Evolutionary conservation across 2,888 invertebrate species (phyloP).

Genomic region (Diplazon laetatorius): DNA sequence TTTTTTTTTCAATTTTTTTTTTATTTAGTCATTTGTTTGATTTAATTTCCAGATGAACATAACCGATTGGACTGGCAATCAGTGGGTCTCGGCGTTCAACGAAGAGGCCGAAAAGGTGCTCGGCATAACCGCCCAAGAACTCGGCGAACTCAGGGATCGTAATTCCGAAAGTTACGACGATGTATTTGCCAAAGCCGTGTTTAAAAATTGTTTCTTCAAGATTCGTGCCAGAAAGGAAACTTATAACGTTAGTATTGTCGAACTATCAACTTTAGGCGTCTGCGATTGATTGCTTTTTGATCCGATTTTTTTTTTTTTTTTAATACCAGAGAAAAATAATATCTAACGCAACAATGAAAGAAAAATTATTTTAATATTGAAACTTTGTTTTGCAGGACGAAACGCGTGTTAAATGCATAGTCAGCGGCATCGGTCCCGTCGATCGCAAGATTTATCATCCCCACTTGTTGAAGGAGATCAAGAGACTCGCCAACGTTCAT

Average conservation of each 20-base stretch:
- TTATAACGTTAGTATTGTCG: slow-evolving; percentile 89
- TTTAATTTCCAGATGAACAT: slow-evolving; percentile 91
- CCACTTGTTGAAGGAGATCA: slow-evolving; percentile 88
- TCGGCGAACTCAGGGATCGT: slow-evolving; percentile 89
- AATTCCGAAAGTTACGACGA: slow-evolving; percentile 87
- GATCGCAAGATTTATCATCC: slow-evolving; percentile 91
- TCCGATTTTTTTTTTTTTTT: slow-evolving; percentile 28
- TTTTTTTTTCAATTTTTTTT: background rate
- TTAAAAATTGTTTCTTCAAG: slow-evolving; percentile 92
- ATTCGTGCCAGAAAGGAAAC: slow-evolving; percentile 95
- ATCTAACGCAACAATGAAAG: too few relatives aligned
- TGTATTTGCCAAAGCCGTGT: slow-evolving; percentile 89
- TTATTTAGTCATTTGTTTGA: too few relatives aligned
- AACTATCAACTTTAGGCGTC: slow-evolving; percentile 8
- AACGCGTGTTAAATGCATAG: slow-evolving; percentile 89
- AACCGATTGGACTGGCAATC: slow-evolving; percentile 93
- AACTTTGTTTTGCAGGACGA: slow-evolving; percentile 87
- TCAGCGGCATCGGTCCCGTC: slow-evolving; percentile 87
- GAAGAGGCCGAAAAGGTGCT: slow-evolving; percentile 91
- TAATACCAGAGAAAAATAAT: too few relatives aligned
- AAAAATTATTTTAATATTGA: slow-evolving; percentile 36
- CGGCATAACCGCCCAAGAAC: slow-evolving; percentile 87
- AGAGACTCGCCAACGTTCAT: slow-evolving; percentile 71
- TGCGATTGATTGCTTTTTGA: slow-evolving; percentile 34
- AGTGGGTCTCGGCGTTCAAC: slow-evolving; percentile 96